These are phyloP conservation scores for Crioceris asparagi DNA, from an alignment of 2,888 invertebrate species.

Conservation along the genomic window DNA sequence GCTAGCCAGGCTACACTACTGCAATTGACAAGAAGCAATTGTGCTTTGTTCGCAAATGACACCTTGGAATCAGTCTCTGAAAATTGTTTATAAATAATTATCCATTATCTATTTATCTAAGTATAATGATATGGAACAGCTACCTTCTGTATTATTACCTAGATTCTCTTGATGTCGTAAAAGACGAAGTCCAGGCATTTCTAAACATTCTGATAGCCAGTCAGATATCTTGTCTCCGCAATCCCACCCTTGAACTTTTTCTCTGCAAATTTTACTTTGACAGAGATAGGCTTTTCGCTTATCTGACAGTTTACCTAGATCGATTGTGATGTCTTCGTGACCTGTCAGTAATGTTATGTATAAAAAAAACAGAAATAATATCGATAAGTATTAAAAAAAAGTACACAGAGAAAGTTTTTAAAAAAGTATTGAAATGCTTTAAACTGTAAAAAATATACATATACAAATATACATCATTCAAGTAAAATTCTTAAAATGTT, in stretches of 20 bases:
- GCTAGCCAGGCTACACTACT: constrained; percentile 66
- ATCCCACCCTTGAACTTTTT: constrained; percentile 66
- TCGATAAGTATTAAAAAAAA: too few species aligned
- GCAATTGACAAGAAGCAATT: constrained; percentile 71
- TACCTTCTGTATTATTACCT: constrained; percentile 14
- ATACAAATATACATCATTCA: too few species aligned
- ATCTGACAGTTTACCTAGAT: constrained; percentile 36
- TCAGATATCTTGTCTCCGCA: constrained; percentile 71
- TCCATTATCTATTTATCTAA: not conserved
- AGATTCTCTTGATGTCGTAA: constrained; percentile 45
- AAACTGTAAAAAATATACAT: too few species aligned
- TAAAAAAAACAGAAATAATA: not conserved
- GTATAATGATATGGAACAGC: not conserved
- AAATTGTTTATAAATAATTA: constrained; percentile 1
- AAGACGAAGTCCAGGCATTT: constrained; percentile 56
- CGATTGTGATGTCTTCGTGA: constrained; percentile 42
- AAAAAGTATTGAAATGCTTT: too few species aligned
- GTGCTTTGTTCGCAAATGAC: constrained; percentile 73
- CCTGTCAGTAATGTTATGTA: constrained; percentile 42
- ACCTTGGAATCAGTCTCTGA: constrained; percentile 33
- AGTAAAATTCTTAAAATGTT: too few species aligned
- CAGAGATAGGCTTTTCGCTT: constrained; percentile 44
- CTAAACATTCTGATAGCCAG: constrained; percentile 71
- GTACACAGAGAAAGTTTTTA: too few species aligned
- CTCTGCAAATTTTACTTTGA: constrained; percentile 77